A percentile compares a stretch with the other conserved stretches of the same genome.
These are phyloP conservation scores for Emmelina monodactyla DNA, from an alignment of 2,888 invertebrate species.

Conservation along the genomic window DNA sequence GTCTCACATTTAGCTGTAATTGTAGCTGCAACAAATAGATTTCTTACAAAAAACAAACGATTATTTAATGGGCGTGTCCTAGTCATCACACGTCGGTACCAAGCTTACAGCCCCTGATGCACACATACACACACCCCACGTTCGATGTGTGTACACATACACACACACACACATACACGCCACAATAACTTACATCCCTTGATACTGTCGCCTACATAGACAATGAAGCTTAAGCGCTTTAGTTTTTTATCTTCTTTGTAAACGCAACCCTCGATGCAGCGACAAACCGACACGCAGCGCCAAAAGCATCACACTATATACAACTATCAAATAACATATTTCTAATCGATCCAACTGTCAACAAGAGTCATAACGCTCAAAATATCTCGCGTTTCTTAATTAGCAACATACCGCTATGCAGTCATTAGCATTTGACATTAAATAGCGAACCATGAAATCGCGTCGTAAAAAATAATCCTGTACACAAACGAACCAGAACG, in stretches of 20 bases:
- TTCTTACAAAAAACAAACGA: slow-evolving; percentile 43
- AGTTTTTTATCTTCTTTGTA: slow-evolving; percentile 51
- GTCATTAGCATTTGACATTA: no score
- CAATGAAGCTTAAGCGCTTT: slow-evolving; percentile 56
- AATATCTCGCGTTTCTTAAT: no score
- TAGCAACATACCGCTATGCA: no score
- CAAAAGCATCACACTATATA: no score
- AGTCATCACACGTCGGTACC: slow-evolving; percentile 37
- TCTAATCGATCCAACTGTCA: no score
- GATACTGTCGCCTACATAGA: slow-evolving; percentile 35
- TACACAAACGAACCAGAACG: no score
- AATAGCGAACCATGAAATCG: no score
- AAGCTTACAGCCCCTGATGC: slow-evolving; percentile 35
- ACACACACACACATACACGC: slow-evolving; percentile 23
- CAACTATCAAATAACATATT: no score
- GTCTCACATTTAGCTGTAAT: slow-evolving; percentile 16
- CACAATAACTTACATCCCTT: slow-evolving; percentile 32
- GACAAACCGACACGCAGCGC: slow-evolving; percentile 8
- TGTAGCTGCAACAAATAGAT: no score
- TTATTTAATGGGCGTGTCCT: slow-evolving; percentile 49
- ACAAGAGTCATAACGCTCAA: no score
- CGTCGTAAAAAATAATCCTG: no score
- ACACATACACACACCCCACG: slow-evolving; percentile 16
- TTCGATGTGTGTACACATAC: slow-evolving; percentile 19
- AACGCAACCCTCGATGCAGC: slow-evolving; percentile 27